phyloP scores from a whole-genome alignment of 1,140 invertebrate species.

The Chymomyza costata region DNA sequence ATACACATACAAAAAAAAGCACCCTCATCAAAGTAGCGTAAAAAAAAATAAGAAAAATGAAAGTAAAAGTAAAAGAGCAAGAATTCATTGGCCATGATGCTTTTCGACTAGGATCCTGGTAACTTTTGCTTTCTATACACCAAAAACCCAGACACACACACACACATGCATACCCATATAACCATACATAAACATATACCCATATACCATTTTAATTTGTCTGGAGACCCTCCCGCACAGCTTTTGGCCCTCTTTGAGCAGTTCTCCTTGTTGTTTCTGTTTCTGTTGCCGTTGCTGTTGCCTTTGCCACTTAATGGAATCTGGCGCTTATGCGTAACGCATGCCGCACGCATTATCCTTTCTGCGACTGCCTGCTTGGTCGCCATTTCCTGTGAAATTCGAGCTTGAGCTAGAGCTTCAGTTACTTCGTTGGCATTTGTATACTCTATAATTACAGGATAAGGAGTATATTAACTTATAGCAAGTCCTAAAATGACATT shows the following conservation, averaged over 20 bases:
- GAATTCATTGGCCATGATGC: too few relatives aligned
- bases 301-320: slow-evolving; percentile 66
- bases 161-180: not conserved
- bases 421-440: too few relatives aligned
- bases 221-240: slow-evolving; percentile 16
- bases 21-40: too few relatives aligned
- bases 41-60: too few relatives aligned
- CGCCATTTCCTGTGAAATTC: slow-evolving; percentile 43
- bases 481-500: too few relatives aligned
- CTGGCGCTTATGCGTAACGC: slow-evolving; percentile 71
- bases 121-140: not conserved
- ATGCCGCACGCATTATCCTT: slow-evolving; percentile 71
- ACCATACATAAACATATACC: slow-evolving; percentile 2
- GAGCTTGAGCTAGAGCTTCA: too few relatives aligned
- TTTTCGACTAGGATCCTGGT: too few relatives aligned
- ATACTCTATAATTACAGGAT: too few relatives aligned
- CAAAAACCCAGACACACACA: not conserved
- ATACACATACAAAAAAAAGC: too few relatives aligned
- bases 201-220: slow-evolving; percentile 66
- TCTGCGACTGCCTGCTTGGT: slow-evolving; percentile 34
- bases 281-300: not conserved
- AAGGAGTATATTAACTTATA: too few relatives aligned
- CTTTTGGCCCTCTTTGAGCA: slow-evolving; percentile 13
- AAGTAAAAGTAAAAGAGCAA: too few relatives aligned
- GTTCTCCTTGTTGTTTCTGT: slow-evolving; percentile 33